Conservation (phyloP, 2,113 vertebrate species). For the Misgurnus mizolepis region DNA sequence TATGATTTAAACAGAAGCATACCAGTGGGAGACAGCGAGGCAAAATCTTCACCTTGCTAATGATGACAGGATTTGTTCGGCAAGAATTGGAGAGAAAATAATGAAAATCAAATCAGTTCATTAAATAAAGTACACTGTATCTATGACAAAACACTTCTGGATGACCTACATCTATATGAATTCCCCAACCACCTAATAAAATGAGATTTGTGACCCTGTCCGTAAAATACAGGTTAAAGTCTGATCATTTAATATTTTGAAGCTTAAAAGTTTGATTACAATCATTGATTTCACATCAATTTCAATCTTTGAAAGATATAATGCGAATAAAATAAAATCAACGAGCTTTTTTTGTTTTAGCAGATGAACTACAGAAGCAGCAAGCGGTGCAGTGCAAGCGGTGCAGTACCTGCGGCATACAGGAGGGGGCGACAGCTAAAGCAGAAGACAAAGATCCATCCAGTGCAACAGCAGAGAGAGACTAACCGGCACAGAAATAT, state of each 20-base stretch:
- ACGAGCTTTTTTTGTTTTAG: not conserved
- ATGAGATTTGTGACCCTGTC: too few species aligned
- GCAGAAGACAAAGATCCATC: constrained; percentile 56
- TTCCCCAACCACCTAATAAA: not conserved
- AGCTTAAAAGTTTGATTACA: too few species aligned
- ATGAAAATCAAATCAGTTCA: not conserved
- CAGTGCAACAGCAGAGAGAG: constrained; percentile 53
- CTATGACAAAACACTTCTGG: not conserved
- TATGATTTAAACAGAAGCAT: constrained; percentile 54
- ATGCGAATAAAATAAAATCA: too few species aligned
- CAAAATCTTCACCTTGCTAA: constrained; percentile 84
- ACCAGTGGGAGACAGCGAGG: constrained; percentile 82
- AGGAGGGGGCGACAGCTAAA: constrained; percentile 54
- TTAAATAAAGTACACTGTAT: too few species aligned
- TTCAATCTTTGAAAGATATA: too few species aligned
- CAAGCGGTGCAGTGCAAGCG: constrained; percentile 3
- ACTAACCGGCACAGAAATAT: constrained; percentile 64
- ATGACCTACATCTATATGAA: not conserved
- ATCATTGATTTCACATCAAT: too few species aligned
- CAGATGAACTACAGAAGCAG: not conserved
- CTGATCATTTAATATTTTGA: too few species aligned
- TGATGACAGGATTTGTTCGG: constrained; percentile 34
- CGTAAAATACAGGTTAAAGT: too few species aligned
- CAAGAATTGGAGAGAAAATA: not conserved
- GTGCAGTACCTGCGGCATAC: constrained; percentile 64